Evolutionary conservation across 2,797 vertebrate species (phyloP).

Genomic region (Gambelia wislizenii): DNA sequence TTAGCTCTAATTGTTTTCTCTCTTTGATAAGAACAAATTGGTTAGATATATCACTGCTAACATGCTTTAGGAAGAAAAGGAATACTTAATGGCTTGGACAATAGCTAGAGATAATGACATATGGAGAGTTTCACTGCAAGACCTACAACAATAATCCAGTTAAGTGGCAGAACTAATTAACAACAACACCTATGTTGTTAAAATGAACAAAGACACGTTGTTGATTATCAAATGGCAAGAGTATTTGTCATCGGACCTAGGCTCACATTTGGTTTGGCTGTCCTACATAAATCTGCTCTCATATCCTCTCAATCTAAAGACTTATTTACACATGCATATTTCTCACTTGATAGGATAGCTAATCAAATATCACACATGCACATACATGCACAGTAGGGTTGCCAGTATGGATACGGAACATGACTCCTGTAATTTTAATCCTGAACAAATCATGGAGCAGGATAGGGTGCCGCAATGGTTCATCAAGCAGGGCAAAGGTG

Average conservation of each 20-base stretch:
- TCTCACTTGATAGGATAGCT: not conserved
- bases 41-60: slow-evolving; percentile 24
- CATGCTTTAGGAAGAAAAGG: slow-evolving; percentile 3
- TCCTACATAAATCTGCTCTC: no score
- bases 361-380: not conserved
- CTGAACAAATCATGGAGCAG: no score
- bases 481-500: no score
- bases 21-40: slow-evolving; percentile 31
- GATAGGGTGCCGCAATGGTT: no score
- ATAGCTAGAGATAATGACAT: slow-evolving; percentile 13
- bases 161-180: not conserved
- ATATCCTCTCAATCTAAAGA: not conserved
- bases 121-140: slow-evolving; percentile 1
- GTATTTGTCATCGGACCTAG: slow-evolving; percentile 41
- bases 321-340: not conserved
- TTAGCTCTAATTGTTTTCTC: slow-evolving; percentile 32
- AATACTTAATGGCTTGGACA: slow-evolving; percentile 16
- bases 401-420: no score
- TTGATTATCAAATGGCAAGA: not conserved
- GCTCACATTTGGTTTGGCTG: not conserved
- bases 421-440: no score
- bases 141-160: not conserved
- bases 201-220: not conserved
- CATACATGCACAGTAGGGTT: no score
- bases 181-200: not conserved